A percentile compares a stretch with the other conserved stretches of the same genome.
phyloP scores from a whole-genome alignment of 37 sponge, comb jelly and placozoan species.

The Ephydatia muelleri region DNA sequence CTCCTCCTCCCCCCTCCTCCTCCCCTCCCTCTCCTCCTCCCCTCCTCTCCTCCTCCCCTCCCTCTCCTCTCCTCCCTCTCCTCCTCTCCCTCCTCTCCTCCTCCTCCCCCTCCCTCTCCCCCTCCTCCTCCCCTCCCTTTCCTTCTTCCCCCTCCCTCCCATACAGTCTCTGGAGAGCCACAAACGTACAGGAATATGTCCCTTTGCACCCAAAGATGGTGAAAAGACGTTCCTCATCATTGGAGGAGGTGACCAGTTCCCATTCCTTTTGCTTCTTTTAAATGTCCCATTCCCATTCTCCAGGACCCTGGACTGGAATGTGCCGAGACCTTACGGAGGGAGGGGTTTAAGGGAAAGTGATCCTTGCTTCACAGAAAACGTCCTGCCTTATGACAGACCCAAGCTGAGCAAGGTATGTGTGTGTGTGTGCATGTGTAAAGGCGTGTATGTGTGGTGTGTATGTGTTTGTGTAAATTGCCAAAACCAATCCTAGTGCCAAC shows the following conservation, averaged over 20 bases:
- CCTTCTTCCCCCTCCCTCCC: not conserved
- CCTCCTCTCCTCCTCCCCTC: too few species aligned
- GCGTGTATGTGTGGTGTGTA: not conserved
- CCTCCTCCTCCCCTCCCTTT: too few species aligned
- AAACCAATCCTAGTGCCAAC: not conserved
- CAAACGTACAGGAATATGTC: constrained; percentile 18
- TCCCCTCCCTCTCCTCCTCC: too few species aligned
- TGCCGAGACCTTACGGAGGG: constrained; percentile 90
- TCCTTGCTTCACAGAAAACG: constrained; percentile 71
- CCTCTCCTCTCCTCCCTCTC: too few species aligned
- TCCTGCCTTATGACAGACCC: constrained; percentile 88
- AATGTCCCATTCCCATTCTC: not conserved
- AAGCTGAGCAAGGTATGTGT: constrained; percentile 84
- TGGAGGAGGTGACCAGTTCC: constrained; percentile 69
- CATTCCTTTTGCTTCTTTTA: not conserved
- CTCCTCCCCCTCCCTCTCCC: too few species aligned
- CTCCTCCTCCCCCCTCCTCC: too few species aligned
- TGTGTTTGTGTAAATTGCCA: not conserved
- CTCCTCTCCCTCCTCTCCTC: too few species aligned
- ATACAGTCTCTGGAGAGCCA: constrained; percentile 18
- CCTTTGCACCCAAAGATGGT: constrained; percentile 21
- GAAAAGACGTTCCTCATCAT: constrained; percentile 60
- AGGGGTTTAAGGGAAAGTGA: constrained; percentile 83
- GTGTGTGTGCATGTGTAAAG: too few species aligned
- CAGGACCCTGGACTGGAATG: constrained; percentile 79